Percentiles rank a stretch among this genome's conserved stretches.
Conservation (phyloP, 2,113 vertebrate species). For the Tachycineta bicolor region DNA sequence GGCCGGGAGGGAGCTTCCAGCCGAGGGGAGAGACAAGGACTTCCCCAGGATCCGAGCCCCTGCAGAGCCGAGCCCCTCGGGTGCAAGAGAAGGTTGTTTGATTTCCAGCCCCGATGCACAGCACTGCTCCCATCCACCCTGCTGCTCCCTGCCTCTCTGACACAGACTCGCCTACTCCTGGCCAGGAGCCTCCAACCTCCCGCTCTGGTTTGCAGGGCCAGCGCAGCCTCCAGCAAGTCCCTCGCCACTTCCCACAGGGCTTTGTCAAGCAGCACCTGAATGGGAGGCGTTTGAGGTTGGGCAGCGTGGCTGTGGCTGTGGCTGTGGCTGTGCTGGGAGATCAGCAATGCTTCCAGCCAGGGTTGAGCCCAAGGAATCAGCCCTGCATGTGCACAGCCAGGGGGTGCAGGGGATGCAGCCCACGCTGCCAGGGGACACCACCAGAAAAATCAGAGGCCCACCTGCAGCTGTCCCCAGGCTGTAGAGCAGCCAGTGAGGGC, state of each 20-base stretch:
- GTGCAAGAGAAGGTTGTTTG: fast-evolving
- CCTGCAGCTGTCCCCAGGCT: not conserved
- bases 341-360: not conserved
- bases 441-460: not conserved
- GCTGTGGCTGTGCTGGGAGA: not conserved
- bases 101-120: not conserved
- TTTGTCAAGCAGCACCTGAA: not conserved
- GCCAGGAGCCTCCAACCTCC: not conserved
- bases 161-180: not conserved
- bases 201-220: fast-evolving
- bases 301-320: not conserved
- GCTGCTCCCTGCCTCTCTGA: not conserved
- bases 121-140: fast-evolving
- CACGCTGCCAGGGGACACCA: not conserved
- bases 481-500: not conserved
- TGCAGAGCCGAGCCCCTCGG: fast-evolving
- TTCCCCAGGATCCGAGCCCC: not conserved
- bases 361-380: not conserved
- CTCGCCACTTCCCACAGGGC: not conserved
- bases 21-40: not conserved
- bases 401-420: not conserved
- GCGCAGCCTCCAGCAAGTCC: not conserved
- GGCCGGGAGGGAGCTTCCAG: not conserved
- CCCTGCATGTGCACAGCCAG: fast-evolving
- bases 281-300: fast-evolving